Evolutionary conservation across 1,140 invertebrate species (phyloP).

Genomic region (Drosophila repleta): DNA sequence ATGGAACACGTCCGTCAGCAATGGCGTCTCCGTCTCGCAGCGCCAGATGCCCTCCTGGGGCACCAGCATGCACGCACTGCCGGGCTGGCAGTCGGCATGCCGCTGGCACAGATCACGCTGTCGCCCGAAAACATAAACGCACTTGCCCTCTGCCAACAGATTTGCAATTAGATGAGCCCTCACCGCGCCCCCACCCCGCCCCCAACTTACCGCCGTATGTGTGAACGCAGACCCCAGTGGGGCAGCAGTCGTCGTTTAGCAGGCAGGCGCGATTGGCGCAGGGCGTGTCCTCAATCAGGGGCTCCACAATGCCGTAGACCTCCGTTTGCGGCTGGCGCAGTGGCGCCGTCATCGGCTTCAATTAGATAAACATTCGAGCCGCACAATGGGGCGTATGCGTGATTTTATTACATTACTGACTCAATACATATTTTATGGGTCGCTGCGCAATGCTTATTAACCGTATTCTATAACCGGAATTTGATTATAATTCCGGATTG

Average conservation of each 20-base stretch:
- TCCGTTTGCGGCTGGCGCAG: constrained; percentile 63
- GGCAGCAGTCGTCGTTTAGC: constrained; percentile 91
- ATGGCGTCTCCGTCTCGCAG: constrained; percentile 86
- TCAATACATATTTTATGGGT: not conserved
- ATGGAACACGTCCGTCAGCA: constrained; percentile 54
- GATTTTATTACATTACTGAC: constrained; percentile 22
- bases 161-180: not conserved
- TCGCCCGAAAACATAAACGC: constrained; percentile 89
- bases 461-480: not conserved
- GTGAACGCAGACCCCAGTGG: constrained; percentile 89
- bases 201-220: constrained; percentile 88
- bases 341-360: constrained; percentile 44
- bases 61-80: constrained; percentile 88
- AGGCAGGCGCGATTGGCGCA: constrained; percentile 88
- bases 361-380: constrained; percentile 35
- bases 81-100: constrained; percentile 90
- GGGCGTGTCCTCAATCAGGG: constrained; percentile 85
- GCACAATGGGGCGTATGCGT: constrained; percentile 22
- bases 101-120: constrained; percentile 90
- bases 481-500: not conserved
- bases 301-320: constrained; percentile 84
- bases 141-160: constrained; percentile 86
- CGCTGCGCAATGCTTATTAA: not conserved
- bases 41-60: constrained; percentile 88
- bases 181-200: not conserved